Conservation (phyloP, 2,888 invertebrate genomes). For the Pherbina coryleti region DNA sequence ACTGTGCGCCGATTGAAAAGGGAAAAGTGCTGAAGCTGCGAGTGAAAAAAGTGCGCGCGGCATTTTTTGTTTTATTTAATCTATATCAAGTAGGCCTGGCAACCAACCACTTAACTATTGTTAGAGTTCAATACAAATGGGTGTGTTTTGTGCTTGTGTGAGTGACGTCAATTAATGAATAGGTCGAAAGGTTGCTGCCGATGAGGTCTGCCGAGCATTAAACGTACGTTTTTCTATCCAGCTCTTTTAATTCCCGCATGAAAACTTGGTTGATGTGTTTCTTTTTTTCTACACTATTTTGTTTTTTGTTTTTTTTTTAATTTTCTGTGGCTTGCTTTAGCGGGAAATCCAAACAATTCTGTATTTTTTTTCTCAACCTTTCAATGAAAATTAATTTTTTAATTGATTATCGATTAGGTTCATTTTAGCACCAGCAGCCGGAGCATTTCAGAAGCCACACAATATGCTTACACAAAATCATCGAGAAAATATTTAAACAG, state of each 20-base stretch:
- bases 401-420: constrained; percentile 27
- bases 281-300: background rate
- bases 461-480: too few relatives aligned
- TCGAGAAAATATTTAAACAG: too few relatives aligned
- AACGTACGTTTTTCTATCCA: background rate
- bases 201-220: background rate
- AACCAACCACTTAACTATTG: constrained; percentile 37
- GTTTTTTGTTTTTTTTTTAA: background rate
- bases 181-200: constrained; percentile 30
- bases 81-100: constrained; percentile 6
- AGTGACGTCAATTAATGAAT: constrained; percentile 30
- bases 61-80: constrained; percentile 16
- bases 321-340: background rate
- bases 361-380: background rate
- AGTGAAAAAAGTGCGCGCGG: background rate
- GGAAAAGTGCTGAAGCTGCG: background rate
- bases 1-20: background rate
- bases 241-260: constrained; percentile 10
- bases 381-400: constrained; percentile 15
- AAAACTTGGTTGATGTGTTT: background rate
- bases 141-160: constrained; percentile 9
- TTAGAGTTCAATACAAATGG: constrained; percentile 24
- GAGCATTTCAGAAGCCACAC: too few relatives aligned
- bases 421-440: background rate
- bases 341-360: background rate